phyloP scores from a whole-genome alignment of 2,888 invertebrate genomes.

The Megalurothrips usitatus region DNA sequence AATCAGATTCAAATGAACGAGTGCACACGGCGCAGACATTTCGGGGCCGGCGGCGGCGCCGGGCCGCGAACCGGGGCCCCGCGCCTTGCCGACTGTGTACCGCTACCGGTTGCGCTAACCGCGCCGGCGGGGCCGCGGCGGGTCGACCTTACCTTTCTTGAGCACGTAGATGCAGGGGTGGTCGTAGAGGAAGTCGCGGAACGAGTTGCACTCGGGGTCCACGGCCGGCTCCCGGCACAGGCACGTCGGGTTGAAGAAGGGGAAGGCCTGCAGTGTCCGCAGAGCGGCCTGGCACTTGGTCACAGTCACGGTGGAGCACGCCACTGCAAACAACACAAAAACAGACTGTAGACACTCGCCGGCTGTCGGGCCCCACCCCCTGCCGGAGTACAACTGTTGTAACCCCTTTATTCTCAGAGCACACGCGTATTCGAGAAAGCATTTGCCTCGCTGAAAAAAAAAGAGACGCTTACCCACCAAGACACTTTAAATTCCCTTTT shows the following conservation, averaged over 20 bases:
- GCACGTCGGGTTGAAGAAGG: conserved; percentile 90
- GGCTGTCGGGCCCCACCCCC: no score
- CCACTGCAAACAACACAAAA: conserved; percentile 60
- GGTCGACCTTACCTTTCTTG: conserved; percentile 85
- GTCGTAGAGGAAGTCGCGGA: conserved; percentile 88
- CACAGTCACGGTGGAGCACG: conserved; percentile 88
- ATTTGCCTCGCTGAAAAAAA: conserved; percentile 28
- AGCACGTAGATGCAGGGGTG: conserved; percentile 87
- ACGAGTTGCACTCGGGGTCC: conserved; percentile 88
- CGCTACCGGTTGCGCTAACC: no score
- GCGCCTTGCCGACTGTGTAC: no score
- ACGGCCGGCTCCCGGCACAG: conserved; percentile 85
- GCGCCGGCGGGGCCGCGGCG: no score
- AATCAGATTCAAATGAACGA: conserved; percentile 17
- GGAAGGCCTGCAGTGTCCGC: conserved; percentile 82
- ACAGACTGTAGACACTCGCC: not conserved
- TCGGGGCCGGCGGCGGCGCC: not conserved
- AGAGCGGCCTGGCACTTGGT: conserved; percentile 90
- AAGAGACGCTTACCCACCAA: not conserved
- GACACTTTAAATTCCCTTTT: not conserved
- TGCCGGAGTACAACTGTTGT: no score
- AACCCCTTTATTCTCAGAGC: no score
- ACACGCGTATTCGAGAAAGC: not conserved
- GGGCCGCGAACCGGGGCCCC: no score
- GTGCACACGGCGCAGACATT: not conserved